Conservation (phyloP, 2,113 vertebrate genomes). For the Orcinus orca region DNA sequence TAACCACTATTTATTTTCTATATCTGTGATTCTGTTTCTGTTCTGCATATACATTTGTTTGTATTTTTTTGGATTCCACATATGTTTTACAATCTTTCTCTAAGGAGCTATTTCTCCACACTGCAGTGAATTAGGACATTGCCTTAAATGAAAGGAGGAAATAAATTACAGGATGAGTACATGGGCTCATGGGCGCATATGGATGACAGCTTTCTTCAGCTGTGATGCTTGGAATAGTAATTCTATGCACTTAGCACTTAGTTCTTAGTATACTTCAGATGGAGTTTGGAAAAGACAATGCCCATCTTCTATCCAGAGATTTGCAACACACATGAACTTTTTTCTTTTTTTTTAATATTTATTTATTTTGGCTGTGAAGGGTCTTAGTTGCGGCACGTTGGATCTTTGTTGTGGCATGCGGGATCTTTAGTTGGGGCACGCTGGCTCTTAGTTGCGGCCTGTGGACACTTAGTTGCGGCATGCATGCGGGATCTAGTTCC, state of each 20-base stretch:
- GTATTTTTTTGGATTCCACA: neutral
- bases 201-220: neutral
- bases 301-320: neutral
- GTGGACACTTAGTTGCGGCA: too few relatives aligned
- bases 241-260: neutral
- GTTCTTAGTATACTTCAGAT: neutral
- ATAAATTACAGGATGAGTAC: neutral
- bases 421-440: too few relatives aligned
- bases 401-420: too few relatives aligned
- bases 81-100: neutral
- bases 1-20: too few relatives aligned
- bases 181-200: neutral
- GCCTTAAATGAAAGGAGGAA: neutral
- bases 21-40: neutral
- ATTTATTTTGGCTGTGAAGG: too few relatives aligned
- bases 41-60: too few relatives aligned
- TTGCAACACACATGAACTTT: neutral
- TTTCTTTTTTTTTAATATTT: too few relatives aligned
- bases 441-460: too few relatives aligned
- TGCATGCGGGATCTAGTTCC: too few relatives aligned
- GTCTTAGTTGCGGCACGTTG: too few relatives aligned
- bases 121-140: neutral
- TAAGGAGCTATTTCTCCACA: neutral
- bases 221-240: neutral
- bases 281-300: neutral